These are phyloP conservation scores for Hippoglossus stenolepis DNA, from an alignment of 2,113 vertebrate species.

Conservation along the genomic window DNA sequence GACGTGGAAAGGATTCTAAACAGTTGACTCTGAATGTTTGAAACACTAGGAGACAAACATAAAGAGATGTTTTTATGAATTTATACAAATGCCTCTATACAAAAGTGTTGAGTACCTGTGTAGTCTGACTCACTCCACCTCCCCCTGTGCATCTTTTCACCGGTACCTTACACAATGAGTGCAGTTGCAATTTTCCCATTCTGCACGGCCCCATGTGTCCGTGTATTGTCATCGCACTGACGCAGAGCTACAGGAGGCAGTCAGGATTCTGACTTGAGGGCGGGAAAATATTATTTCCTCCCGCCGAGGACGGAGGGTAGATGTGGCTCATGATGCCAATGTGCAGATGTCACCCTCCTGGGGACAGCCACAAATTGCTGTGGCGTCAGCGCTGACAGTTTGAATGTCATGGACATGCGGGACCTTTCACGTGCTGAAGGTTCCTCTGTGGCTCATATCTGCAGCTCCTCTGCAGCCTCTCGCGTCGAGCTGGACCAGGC, in stretches of 20 bases:
- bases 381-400: slow-evolving; percentile 33
- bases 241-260: not conserved
- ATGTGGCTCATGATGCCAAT: slow-evolving; percentile 21
- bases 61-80: too few relatives aligned
- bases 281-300: not conserved
- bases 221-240: slow-evolving; percentile 13
- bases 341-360: slow-evolving; percentile 22
- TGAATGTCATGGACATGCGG: slow-evolving; percentile 51
- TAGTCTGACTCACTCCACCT: too few relatives aligned
- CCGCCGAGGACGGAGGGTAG: not conserved
- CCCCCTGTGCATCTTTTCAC: too few relatives aligned
- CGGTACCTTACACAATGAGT: too few relatives aligned
- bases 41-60: too few relatives aligned
- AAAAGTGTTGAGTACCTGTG: too few relatives aligned
- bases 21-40: too few relatives aligned
- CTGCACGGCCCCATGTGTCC: not conserved
- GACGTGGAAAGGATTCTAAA: too few relatives aligned
- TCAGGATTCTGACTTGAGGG: not conserved
- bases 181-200: too few relatives aligned
- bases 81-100: too few relatives aligned
- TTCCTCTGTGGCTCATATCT: slow-evolving; percentile 6
- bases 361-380: not conserved
- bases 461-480: slow-evolving; percentile 20
- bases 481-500: not conserved
- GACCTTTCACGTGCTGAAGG: slow-evolving; percentile 32